Evolutionary conservation across 1,140 invertebrate genomes (phyloP), one percentile per base, ranked within the genome.

Genomic region (Dreissena polymorpha): DNA sequence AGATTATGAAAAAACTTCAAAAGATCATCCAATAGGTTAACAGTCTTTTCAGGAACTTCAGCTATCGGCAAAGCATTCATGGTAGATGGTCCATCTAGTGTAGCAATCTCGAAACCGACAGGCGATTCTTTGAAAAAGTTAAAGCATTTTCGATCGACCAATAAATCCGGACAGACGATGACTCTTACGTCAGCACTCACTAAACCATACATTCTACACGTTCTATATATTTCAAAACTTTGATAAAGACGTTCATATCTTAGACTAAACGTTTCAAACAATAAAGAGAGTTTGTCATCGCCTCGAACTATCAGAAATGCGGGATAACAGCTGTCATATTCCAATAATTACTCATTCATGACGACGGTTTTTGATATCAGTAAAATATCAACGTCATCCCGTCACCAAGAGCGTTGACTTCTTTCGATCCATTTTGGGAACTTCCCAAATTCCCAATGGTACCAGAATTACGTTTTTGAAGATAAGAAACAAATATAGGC

Each of bases 381-480:
- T n/a, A 70, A 49, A 39, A 70, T 70, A 50, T 70, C 68, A 70
- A 70, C 49, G 21, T 70, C 68, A n/a, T 27, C 68, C 3, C 13
- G 21, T 70, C 68, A 16, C 27, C 39, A 14, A 27, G 68, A 50
- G 39, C 14, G 49, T 70, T 70, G 25, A 70, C 39, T 50, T 70
- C 39, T 50, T 70, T 70, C n/a, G 68, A 70, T 70, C 68, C 68
- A 50, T 70, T 27, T 16, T 16, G 13, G 14, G 25, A 70, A 21
- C 68, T 70, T 1, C 68, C 68, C 27, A 70, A 21, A 10, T 70
- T 1, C 68, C 68, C 27, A 70, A 10, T 39, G 68, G 68, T 39
- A 70, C 39, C 13, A 70, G 16, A 16, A 39, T 49, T 39, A 39
- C 68, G n/a, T 27, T 68, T 2, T 63, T 18, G 23, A 63, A 23